Evolutionary conservation across 2,113 vertebrate species (phyloP), one percentile per base, ranked within the genome.

Genomic region (Planiliza haematocheilus): DNA sequence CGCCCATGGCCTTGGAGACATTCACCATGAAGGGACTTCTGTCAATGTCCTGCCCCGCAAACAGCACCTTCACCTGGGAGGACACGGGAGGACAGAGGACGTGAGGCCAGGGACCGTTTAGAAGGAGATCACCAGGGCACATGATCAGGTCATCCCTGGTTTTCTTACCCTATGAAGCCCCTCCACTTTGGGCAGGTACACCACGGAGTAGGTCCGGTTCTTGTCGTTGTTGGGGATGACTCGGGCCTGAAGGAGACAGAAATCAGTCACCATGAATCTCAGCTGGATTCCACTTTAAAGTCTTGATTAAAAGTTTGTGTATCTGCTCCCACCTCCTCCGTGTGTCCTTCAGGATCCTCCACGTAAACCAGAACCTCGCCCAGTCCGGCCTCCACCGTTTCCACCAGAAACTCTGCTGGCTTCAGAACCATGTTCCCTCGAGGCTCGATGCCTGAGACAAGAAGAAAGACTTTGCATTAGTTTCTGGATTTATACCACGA

Each of bases 221-320:
- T 95, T 95, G 91, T 99, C 97, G 0, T 99, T 99, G 92, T 98
- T 98, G 72, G 97, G 93, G 58, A 96, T 94, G 43, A 97, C 97
- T 81, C 95, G 93, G 69, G 96, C 97, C 97, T 86, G 72, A 65
- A 2, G 43, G 17, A 67, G 49, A 69, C 8, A 84, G 6, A 18
- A 11, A 36, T 10, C 16, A 43, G 21, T n/a, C 39, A 55, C 6
- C 13, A 39, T 49, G n/a, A 13, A 58, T 8, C 1, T 57, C 7
- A 52, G 49, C 3, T 53, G 10, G 4, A 1, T 7, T 41, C 64
- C 34, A 72, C 17, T 50, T 12, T 14, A 7, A 12, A 6, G 0
- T 36, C 10, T 11, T 10, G 4, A n/a, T 46, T 24, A 16, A 51
- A 4, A 20, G 4, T 9, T 18, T 10, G 7, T 53, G 13, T 16